These are phyloP conservation scores for Congeria kusceri DNA, from an alignment of 2,888 invertebrate species.

Conservation along the genomic window DNA sequence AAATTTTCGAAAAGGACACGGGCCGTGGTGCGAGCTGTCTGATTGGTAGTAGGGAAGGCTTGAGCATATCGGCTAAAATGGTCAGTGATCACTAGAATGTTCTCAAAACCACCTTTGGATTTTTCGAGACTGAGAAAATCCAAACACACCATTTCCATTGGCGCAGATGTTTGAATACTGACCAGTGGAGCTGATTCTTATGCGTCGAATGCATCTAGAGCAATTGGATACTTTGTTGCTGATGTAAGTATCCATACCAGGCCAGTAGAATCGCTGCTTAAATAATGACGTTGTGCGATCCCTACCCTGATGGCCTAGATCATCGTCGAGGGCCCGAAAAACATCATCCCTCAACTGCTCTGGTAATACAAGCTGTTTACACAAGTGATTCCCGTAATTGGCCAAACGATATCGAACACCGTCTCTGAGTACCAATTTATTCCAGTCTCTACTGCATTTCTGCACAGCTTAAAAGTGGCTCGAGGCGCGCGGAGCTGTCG, in stretches of 20 bases:
- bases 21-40: neutral
- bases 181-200: neutral
- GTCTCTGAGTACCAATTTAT: neutral
- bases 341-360: too few relatives aligned
- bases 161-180: neutral
- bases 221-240: neutral
- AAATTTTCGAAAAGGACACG: neutral
- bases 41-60: too few relatives aligned
- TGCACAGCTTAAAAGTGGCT: neutral
- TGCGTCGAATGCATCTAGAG: neutral
- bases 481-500: constrained; percentile 7
- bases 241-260: neutral
- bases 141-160: constrained; percentile 14
- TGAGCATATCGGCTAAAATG: too few relatives aligned
- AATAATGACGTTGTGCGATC: neutral
- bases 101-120: too few relatives aligned
- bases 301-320: too few relatives aligned
- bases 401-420: neutral
- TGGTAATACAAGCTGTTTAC: too few relatives aligned
- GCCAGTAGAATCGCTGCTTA: neutral
- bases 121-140: too few relatives aligned
- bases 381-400: too few relatives aligned
- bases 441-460: neutral
- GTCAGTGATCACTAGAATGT: too few relatives aligned
- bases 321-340: too few relatives aligned